Base-by-base conservation (phyloP, 2,888 invertebrate species). In the Lamproptera curius region DNA sequence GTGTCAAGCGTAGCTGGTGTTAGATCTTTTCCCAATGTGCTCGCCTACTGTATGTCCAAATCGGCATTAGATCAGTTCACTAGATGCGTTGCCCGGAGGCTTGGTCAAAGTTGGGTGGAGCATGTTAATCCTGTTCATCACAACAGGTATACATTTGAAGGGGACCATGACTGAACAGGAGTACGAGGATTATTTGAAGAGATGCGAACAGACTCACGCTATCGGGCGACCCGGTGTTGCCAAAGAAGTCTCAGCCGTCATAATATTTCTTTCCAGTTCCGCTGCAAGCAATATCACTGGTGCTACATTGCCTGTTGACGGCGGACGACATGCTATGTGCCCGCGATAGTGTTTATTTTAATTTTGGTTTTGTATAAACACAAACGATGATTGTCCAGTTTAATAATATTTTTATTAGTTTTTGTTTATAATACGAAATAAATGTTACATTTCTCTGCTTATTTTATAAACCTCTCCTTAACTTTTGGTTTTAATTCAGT, bases 11-110 rank as follows among this genome's bases (percentile, higher is more conserved):
- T 98, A 0, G 94, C 93, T 62, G 98, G 98, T 5, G 70, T 96
- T 17, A 89, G 97, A 70, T 91, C 97, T 52, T 98, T 97, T 67
- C 92, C 97, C 0, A 94, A 94, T 44, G 92, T 97, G 10, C 76
- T 97, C 44, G 93, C 97, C 0, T 99, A 99, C 73, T 93, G 93
- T 63, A 93, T 98, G 90, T 96, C 97, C 4, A 99, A 99, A 86
- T 90, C 96, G 33, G 97, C 97, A 2, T 76, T 98, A 5, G 98
- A 99, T 83, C 98, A 98, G 70, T 92, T 99, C 59, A 99, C 98
- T 0, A 90, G 94, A 68, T 97, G 97, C 71, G 89, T 93, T 2
- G 97, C 98, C 5, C 76, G 99, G 16, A 98, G 96, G 65, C 78
- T 96, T 46, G 95, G 92, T 16, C 64, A 89, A 0, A 94, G 94